phyloP scores from a whole-genome alignment of 1,140 invertebrate genomes.

The Diorhabda sublineata region DNA sequence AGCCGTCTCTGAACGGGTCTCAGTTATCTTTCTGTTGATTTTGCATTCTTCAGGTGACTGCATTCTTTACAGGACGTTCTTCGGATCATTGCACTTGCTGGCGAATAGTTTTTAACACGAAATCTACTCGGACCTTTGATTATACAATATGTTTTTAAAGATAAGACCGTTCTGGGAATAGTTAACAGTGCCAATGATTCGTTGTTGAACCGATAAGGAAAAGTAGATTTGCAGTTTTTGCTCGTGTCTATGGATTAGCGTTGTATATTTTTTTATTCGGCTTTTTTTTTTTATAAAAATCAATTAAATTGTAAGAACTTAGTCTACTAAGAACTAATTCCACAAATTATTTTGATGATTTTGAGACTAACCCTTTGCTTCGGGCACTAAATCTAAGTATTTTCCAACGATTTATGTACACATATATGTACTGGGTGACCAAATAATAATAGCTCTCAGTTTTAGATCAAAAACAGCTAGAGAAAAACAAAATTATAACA shows the following conservation, averaged over 20 bases:
- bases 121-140: slow-evolving; percentile 31
- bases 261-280: too few species aligned
- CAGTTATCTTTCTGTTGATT: slow-evolving; percentile 36
- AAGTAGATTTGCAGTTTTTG: background rate
- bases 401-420: too few species aligned
- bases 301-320: too few species aligned
- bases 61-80: slow-evolving; percentile 37
- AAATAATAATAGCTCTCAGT: too few species aligned
- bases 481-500: too few species aligned
- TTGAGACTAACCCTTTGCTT: too few species aligned
- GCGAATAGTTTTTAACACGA: slow-evolving; percentile 34
- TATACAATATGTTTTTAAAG: slow-evolving; percentile 9
- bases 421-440: too few species aligned
- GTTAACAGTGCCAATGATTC: slow-evolving; percentile 1
- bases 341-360: too few species aligned
- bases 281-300: too few species aligned
- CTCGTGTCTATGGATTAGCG: background rate
- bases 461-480: too few species aligned
- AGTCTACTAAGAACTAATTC: too few species aligned
- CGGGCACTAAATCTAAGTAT: too few species aligned
- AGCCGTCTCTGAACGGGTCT: slow-evolving; percentile 19
- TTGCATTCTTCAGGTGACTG: slow-evolving; percentile 38
- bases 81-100: slow-evolving; percentile 36
- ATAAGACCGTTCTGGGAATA: slow-evolving; percentile 1
- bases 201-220: background rate